Conservation (phyloP, 2,888 invertebrate species). For the Epirrhoe alternata region DNA sequence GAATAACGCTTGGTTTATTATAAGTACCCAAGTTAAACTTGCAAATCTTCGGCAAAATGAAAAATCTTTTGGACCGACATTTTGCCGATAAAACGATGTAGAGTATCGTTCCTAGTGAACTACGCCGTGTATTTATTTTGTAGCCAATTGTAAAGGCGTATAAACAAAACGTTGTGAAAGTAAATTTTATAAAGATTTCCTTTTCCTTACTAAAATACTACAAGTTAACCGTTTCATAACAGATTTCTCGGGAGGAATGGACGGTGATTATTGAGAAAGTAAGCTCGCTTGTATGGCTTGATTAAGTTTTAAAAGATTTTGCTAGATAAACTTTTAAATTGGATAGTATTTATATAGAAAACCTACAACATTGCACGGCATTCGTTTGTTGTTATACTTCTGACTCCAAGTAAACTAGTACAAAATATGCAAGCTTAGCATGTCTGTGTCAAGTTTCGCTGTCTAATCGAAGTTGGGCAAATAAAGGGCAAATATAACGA, state of each 20-base stretch:
- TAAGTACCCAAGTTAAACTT: too few species aligned
- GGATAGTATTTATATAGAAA: background rate
- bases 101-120: too few species aligned
- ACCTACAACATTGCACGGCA: background rate
- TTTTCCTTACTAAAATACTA: conserved; percentile 29
- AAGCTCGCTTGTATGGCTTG: background rate
- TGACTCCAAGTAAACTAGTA: too few species aligned
- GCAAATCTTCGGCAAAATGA: too few species aligned
- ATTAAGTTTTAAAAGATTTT: conserved; percentile 4
- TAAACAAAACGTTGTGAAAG: conserved; percentile 24
- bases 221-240: conserved; percentile 16
- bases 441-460: background rate
- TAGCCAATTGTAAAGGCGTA: background rate
- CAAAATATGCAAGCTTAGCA: background rate
- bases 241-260: conserved; percentile 17
- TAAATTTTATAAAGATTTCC: conserved; percentile 29
- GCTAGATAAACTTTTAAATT: background rate
- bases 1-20: too few species aligned
- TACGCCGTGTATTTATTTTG: background rate
- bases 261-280: conserved; percentile 21
- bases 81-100: too few species aligned
- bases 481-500: too few species aligned
- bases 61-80: too few species aligned
- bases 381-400: background rate
- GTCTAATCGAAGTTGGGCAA: background rate